These are phyloP conservation scores for Dicyrtoma fusca DNA, from an alignment of 2,888 invertebrate genomes.

Conservation along the genomic window DNA sequence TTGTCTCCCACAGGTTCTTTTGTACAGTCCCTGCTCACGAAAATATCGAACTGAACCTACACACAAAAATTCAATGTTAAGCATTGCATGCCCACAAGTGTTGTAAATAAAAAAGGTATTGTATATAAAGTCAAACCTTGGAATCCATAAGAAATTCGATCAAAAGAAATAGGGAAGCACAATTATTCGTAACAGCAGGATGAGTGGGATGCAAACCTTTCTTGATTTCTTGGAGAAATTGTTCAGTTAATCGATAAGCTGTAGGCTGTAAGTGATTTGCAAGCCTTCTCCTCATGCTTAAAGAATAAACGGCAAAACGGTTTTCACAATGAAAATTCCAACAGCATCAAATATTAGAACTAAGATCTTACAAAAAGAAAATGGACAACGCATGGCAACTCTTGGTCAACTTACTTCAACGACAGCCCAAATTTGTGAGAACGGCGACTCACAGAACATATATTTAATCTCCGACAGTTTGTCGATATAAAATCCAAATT, in stretches of 20 bases:
- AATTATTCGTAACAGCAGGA: constrained; percentile 13
- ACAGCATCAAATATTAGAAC: not conserved
- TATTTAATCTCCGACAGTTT: constrained; percentile 27
- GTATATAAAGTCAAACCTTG: constrained; percentile 9
- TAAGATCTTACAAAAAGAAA: constrained; percentile 2
- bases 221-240: constrained; percentile 3
- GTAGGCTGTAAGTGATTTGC: constrained; percentile 21
- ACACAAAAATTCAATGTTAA: not conserved
- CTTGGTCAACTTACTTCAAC: constrained; percentile 14
- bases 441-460: constrained; percentile 21
- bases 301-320: not conserved
- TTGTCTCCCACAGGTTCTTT: too few species aligned
- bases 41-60: not conserved
- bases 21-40: not conserved
- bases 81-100: not conserved
- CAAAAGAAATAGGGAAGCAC: constrained; percentile 17
- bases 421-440: constrained; percentile 34
- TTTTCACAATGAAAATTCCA: not conserved
- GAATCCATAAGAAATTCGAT: constrained; percentile 10
- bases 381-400: too few species aligned
- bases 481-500: constrained; percentile 36
- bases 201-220: not conserved
- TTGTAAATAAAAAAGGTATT: too few species aligned
- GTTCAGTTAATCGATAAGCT: constrained; percentile 6
- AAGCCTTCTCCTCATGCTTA: constrained; percentile 26